Percentiles rank a stretch among this genome's conserved stretches.
phyloP scores from a whole-genome alignment of 2,113 vertebrate species.

The Rutilus rutilus region DNA sequence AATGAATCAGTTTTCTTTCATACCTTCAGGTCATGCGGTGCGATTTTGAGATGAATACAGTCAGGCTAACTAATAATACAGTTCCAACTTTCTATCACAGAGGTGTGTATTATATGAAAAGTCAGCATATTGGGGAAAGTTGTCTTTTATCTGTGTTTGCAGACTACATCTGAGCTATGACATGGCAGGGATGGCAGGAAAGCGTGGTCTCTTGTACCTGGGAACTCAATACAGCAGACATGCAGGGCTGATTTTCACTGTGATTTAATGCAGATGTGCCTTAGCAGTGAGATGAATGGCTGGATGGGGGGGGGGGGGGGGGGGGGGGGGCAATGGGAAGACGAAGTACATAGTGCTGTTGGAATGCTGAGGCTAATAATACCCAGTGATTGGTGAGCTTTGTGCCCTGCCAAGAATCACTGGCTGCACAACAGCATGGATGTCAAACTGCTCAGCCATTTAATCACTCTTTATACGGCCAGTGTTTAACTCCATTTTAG shows the following conservation, averaged over 20 bases:
- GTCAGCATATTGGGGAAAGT: slow-evolving; percentile 33
- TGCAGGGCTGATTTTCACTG: slow-evolving; percentile 35
- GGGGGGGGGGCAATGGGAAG: slow-evolving; percentile 43
- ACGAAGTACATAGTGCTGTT: slow-evolving; percentile 39
- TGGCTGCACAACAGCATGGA: slow-evolving; percentile 38
- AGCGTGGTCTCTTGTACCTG: slow-evolving; percentile 42
- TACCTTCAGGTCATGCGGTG: neutral
- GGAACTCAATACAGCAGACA: neutral
- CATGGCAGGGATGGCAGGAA: slow-evolving; percentile 18
- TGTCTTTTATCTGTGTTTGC: slow-evolving; percentile 38
- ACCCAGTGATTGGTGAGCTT: slow-evolving; percentile 54
- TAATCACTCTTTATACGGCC: slow-evolving; percentile 29
- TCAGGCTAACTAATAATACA: neutral
- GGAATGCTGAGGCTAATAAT: slow-evolving; percentile 51
- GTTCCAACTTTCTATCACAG: neutral
- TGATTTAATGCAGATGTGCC: slow-evolving; percentile 62
- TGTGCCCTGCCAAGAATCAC: slow-evolving; percentile 37
- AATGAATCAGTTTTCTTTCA: slow-evolving; percentile 9
- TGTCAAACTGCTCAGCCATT: slow-evolving; percentile 36
- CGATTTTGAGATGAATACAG: neutral
- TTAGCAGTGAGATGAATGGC: slow-evolving; percentile 50
- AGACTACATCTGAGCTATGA: slow-evolving; percentile 9
- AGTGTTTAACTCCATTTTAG: slow-evolving; percentile 3
- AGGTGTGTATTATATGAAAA: slow-evolving; percentile 23
- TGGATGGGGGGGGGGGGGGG: slow-evolving; percentile 38